Conservation (phyloP, 2,797 vertebrate species). For the Sphenodon punctatus region DNA sequence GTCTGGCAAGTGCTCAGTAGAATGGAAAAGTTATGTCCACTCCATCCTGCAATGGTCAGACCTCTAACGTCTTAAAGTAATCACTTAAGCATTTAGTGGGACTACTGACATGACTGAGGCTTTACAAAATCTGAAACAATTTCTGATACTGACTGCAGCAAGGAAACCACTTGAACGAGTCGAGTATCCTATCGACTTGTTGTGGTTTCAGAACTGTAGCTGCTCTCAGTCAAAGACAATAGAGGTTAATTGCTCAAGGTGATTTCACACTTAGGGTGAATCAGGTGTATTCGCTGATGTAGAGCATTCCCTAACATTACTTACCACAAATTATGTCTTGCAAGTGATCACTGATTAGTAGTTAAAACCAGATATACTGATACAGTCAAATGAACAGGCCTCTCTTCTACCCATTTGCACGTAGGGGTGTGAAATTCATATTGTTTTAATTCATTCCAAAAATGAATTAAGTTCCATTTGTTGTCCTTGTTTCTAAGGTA, state of each 20-base stretch:
- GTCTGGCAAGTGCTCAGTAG: no score
- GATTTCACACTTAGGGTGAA: slow-evolving; percentile 1
- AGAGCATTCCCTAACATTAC: background rate
- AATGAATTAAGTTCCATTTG: no score
- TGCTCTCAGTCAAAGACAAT: slow-evolving; percentile 11
- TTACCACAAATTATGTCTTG: slow-evolving; percentile 15
- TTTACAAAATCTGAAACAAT: background rate
- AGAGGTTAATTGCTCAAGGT: background rate
- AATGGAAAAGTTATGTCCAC: no score
- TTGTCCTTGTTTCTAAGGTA: no score
- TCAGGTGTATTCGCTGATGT: background rate
- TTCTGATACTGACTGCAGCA: no score
- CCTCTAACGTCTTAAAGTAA: background rate
- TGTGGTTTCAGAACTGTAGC: no score
- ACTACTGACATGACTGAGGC: background rate
- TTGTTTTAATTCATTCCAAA: no score
- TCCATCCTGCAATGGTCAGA: no score
- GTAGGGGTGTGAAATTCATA: no score
- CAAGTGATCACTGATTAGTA: slow-evolving; percentile 21
- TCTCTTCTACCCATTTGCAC: no score
- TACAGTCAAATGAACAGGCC: slow-evolving; percentile 33
- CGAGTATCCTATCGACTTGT: no score
- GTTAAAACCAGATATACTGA: slow-evolving; percentile 36
- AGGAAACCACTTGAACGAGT: no score
- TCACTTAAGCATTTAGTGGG: background rate